Evolutionary conservation across 2,113 vertebrate genomes (phyloP).

Genomic region (Albula glossodonta): DNA sequence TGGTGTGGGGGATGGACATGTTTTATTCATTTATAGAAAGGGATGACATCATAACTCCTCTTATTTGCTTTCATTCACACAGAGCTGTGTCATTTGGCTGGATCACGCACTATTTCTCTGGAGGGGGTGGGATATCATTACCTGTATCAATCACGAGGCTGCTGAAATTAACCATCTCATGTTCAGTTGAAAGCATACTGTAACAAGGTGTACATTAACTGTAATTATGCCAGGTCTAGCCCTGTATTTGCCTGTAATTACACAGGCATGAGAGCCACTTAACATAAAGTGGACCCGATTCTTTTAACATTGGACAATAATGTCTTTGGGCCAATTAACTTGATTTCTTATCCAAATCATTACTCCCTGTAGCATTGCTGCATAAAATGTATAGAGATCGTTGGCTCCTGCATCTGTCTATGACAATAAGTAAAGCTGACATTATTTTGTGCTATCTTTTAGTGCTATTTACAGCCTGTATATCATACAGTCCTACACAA

Average conservation of each 20-base stretch:
- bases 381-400: too few relatives aligned
- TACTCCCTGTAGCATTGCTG: too few relatives aligned
- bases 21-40: constrained; percentile 21
- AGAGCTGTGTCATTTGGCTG: constrained; percentile 27
- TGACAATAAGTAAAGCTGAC: too few relatives aligned
- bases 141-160: constrained; percentile 39
- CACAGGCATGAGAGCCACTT: not conserved
- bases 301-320: too few relatives aligned
- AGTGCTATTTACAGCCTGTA: not conserved
- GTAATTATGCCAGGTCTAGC: too few relatives aligned
- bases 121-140: constrained; percentile 22
- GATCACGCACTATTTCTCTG: constrained; percentile 8
- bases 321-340: too few relatives aligned
- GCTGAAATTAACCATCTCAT: not conserved
- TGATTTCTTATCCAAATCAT: too few relatives aligned
- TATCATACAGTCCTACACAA: not conserved
- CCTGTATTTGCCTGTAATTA: not conserved
- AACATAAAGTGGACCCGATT: too few relatives aligned
- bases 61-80: constrained; percentile 42
- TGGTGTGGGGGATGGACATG: not conserved
- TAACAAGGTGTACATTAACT: not conserved
- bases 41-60: constrained; percentile 39
- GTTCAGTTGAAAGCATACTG: not conserved
- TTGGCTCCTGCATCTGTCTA: not conserved
- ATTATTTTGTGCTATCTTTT: not conserved